Conservation (phyloP, 1,140 invertebrate species). For the Pygmarrhopalites habei region DNA sequence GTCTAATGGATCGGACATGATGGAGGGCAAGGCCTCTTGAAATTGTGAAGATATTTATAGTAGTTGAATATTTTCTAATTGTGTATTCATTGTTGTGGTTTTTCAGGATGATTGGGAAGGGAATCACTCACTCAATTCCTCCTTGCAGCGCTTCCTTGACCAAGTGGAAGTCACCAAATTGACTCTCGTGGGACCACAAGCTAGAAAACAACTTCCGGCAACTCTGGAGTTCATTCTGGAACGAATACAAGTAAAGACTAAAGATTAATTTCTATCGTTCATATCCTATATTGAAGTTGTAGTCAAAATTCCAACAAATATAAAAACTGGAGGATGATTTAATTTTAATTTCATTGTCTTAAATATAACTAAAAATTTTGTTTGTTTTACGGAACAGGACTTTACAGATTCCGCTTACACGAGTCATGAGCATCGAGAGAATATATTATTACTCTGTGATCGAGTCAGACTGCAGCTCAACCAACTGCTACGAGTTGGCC, state of each 20-base stretch:
- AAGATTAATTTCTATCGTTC: neutral
- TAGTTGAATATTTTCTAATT: too few species aligned
- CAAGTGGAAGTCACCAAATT: conserved; percentile 75
- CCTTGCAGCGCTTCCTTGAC: conserved; percentile 73
- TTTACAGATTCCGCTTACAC: conserved; percentile 99
- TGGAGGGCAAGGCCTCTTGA: too few species aligned
- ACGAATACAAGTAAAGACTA: conserved; percentile 61
- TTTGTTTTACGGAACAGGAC: too few species aligned
- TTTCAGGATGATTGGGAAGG: conserved; percentile 56
- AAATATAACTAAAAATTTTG: too few species aligned
- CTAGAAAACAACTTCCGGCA: conserved; percentile 56
- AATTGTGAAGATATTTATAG: too few species aligned
- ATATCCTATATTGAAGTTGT: too few species aligned
- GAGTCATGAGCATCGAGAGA: conserved; percentile 90
- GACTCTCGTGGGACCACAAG: conserved; percentile 47
- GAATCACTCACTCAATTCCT: conserved; percentile 64
- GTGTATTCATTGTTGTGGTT: neutral
- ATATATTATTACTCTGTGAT: conserved; percentile 84
- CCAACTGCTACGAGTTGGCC: conserved; percentile 72
- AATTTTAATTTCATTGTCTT: neutral
- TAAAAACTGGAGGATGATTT: neutral
- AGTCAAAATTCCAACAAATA: too few species aligned
- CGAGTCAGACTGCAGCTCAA: conserved; percentile 76
- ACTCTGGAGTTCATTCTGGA: conserved; percentile 87
- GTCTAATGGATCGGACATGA: too few species aligned